Percentiles rank a stretch among this genome's conserved stretches.
phyloP scores from a whole-genome alignment of 2,888 invertebrate species.

The Baronia brevicornis region DNA sequence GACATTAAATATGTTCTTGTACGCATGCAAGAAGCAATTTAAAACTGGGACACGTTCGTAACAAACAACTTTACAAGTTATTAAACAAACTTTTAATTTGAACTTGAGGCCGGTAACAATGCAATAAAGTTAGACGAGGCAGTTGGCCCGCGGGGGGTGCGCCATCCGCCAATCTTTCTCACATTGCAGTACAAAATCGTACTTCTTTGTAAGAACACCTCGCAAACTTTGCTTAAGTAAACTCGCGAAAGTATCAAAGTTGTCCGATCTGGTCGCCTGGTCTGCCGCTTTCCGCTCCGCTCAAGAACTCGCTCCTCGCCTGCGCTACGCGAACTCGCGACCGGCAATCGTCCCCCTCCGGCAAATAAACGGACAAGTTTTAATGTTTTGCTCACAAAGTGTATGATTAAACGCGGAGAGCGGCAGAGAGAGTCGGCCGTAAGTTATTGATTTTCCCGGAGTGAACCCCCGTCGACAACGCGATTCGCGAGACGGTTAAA shows the following conservation, averaged over 20 bases:
- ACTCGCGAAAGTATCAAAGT: conserved; percentile 47
- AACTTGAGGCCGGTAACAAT: conserved; percentile 59
- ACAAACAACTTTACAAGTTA: conserved; percentile 46
- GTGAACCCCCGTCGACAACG: conserved; percentile 68
- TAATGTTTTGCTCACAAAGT: conserved; percentile 76
- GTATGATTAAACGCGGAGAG: conserved; percentile 76
- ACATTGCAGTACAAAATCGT: conserved; percentile 65
- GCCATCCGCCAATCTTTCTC: conserved; percentile 58
- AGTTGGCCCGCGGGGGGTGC: conserved; percentile 38
- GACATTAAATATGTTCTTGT: no score
- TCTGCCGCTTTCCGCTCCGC: conserved; percentile 39
- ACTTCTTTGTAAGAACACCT: conserved; percentile 72
- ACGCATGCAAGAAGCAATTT: conserved; percentile 32
- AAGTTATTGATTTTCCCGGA: conserved; percentile 76
- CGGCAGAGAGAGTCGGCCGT: conserved; percentile 74
- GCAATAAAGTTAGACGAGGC: conserved; percentile 54
- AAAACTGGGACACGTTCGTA: conserved; percentile 32
- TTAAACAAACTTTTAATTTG: conserved; percentile 62
- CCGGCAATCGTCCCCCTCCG: conserved; percentile 55
- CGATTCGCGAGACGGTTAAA: conserved; percentile 54
- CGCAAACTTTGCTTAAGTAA: conserved; percentile 71
- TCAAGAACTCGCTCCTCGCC: conserved; percentile 24
- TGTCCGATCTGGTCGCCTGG: conserved; percentile 33
- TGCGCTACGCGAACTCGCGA: conserved; percentile 25
- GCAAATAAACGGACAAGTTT: conserved; percentile 76